Evolutionary conservation across 2,797 vertebrate genomes (phyloP), one percentile per base, ranked within the genome.

Genomic region (Sebastes nivosus): DNA sequence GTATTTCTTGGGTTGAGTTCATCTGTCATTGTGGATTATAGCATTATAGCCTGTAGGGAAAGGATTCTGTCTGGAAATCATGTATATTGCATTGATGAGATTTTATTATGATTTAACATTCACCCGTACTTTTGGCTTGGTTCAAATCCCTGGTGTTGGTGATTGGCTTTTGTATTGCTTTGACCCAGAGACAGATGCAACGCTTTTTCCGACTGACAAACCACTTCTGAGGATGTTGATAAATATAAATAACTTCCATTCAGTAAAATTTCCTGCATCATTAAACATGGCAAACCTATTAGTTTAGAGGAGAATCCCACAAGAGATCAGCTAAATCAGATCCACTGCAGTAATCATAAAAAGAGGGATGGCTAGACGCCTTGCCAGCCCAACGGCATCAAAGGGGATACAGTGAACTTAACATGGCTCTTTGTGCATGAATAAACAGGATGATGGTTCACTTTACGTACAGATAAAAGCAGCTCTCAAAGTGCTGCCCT

Each of bases 221-320:
- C 87, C 94, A 94, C 92, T 71, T 93, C 92, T 95, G 89, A 94
- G 95, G 87, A 85, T 86, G 67, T 89, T 96, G 95, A 98, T 97
- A 95, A 96, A 97, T 97, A 97, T 96, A 96, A 97, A 97, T 97
- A 97, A 96, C 96, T 95, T 96, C 93, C 95, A 97, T 96, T 96
- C 95, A 95, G 94, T 93, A 95, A 97, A 94, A 97, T 97, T 96
- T 97, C 96, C 95, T 95, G 96, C 97, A 96, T 97, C 97, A 97
- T 97, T 97, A 97, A 97, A 97, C 96, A 96, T 95, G 94, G 96
- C 94, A 96, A 97, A 95, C 95, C 94, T 96, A 96, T 97, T 97
- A 97, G 96, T 94, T 96, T 95, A 93, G 96, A 95, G 93, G 89
- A 91, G 94, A 95, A 93, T 97, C 97, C 97, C 96, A 90, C 94